Base-by-base conservation (phyloP, 2,797 vertebrate species). In the Kryptolebias ocellatus region DNA sequence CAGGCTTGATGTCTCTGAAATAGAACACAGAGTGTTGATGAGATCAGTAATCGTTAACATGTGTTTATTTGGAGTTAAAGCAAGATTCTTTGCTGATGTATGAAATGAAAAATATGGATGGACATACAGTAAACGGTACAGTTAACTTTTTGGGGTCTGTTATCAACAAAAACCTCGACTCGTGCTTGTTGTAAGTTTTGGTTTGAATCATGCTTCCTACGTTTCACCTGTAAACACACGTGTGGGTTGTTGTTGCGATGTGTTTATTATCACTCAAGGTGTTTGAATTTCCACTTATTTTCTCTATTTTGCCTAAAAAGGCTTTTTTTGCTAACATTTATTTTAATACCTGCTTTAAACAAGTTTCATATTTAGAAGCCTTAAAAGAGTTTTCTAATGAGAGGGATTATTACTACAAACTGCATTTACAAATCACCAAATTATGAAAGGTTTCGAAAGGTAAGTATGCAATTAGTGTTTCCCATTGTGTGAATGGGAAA, bases 1-100 rank as follows among this genome's bases (percentile, higher is more conserved):
- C 98, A 39, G 98, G 98, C 76, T 99, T 99, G 92, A 99, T 97
- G 85, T 99, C 98, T 84, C 98, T 99, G 88, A 63, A 90, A 79
- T 78, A 27, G 50, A 80, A 70, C 73, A 78, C 72, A 91, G 76
- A 65, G 20, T 11, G 24, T n/a, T 67, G 20, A 29, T 39, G 5
- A 5, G 10, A 63, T 88, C 51, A 86, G 44, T 31, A 8, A 51
- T 9, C 4, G 1, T 56, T 34, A 56, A 54, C 17, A 17, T 24
- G 3, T 29, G 34, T 37, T 45, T 58, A 15, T n/a, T 66, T 28
- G 12, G 15, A 12, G 6, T 39, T 44, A 44, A 27, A 57, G 6
- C 24, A 27, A 47, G 15, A 15, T 42, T 42, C 39, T 42, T 12
- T 2, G 39, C 39, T 42, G 39, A 42, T 42, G 39, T 3, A 42